These are phyloP conservation scores for Dasypus novemcinctus DNA, from an alignment of 2,113 vertebrate genomes.

Conservation along the genomic window DNA sequence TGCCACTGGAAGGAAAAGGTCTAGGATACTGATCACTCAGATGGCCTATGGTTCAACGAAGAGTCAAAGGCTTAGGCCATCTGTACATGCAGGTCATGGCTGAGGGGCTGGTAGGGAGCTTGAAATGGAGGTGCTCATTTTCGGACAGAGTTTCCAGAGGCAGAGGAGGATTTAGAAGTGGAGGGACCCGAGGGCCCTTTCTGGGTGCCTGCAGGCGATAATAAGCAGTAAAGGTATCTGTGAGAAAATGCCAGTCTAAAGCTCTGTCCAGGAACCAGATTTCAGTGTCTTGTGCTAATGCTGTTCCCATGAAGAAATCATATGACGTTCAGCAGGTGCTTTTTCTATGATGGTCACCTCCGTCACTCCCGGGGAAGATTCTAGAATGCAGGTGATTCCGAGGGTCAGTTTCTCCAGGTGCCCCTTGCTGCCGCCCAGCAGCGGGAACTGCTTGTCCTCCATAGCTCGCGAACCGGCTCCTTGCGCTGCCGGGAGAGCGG, in stretches of 20 bases:
- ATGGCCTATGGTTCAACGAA: neutral
- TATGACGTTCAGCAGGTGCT: slow-evolving; percentile 91
- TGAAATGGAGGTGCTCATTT: slow-evolving; percentile 59
- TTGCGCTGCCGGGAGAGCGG: no score
- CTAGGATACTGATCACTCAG: neutral
- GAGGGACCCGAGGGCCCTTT: slow-evolving; percentile 76
- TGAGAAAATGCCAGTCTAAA: slow-evolving; percentile 95
- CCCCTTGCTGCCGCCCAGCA: no score
- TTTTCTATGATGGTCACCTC: slow-evolving; percentile 92
- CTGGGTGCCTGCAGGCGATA: slow-evolving; percentile 85
- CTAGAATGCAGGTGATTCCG: no score
- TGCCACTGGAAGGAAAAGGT: neutral
- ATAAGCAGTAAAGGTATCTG: slow-evolving; percentile 93
- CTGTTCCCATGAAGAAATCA: slow-evolving; percentile 98
- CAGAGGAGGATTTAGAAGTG: slow-evolving; percentile 77
- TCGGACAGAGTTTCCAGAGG: slow-evolving; percentile 67
- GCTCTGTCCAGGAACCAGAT: slow-evolving; percentile 97
- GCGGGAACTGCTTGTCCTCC: no score
- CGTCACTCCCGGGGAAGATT: slow-evolving; percentile 93
- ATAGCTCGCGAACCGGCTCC: no score
- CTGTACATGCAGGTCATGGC: neutral
- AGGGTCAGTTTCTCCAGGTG: no score
- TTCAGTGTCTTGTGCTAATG: slow-evolving; percentile 88
- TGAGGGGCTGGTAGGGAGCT: neutral
- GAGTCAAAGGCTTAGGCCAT: neutral